These are phyloP conservation scores for Helogale parvula DNA, from an alignment of 2,113 vertebrate genomes.

Conservation along the genomic window DNA sequence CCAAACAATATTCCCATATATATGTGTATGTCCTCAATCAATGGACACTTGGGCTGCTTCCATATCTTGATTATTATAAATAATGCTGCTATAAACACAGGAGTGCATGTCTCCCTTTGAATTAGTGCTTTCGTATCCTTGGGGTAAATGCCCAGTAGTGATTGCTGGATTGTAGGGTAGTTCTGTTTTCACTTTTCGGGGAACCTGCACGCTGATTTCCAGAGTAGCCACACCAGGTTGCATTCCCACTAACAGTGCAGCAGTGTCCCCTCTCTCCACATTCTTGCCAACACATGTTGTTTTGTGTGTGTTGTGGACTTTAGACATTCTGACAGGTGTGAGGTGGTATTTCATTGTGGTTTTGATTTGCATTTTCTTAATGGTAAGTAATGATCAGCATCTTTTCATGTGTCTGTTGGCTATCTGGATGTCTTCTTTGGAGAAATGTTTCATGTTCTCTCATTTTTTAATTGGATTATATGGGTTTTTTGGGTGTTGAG, in stretches of 20 bases:
- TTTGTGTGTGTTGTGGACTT: neutral
- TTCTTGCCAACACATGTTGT: neutral
- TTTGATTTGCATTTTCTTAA: neutral
- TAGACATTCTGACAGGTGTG: neutral
- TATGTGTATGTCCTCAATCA: no score
- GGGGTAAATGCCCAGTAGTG: neutral
- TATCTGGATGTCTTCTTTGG: neutral
- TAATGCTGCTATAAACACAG: neutral
- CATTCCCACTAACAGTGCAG: neutral
- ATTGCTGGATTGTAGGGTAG: neutral
- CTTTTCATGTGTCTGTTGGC: neutral
- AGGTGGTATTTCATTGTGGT: neutral
- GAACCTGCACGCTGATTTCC: neutral
- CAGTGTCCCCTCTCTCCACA: neutral
- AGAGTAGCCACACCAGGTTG: neutral
- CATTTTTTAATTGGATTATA: neutral
- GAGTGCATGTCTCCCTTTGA: neutral
- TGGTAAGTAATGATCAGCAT: neutral
- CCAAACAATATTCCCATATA: no score
- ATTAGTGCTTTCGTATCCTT: neutral
- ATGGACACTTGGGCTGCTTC: neutral
- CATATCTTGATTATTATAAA: neutral
- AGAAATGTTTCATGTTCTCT: neutral
- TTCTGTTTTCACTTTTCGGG: neutral
- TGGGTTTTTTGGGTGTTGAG: neutral